Base-by-base conservation (phyloP, 2,113 vertebrate species). In the Crotalus helleri region DNA sequence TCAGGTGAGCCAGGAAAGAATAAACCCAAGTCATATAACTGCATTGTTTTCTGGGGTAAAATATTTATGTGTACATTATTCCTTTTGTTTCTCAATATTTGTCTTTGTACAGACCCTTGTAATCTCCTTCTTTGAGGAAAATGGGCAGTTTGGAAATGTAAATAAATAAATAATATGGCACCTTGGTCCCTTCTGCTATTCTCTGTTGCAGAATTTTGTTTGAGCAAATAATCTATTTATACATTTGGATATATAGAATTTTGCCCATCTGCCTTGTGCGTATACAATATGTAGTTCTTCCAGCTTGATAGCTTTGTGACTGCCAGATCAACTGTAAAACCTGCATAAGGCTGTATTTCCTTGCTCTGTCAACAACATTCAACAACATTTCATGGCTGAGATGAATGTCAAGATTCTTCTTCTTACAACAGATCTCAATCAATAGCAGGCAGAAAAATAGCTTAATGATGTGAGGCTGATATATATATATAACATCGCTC, bases 391-490 rank as follows among this genome's bases (percentile, higher is more conserved):
- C 95, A 94, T 92, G 86, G 46, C 54, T 26, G 88, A 93, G 49
- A 49, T 93, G 95, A 94, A 88, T 96, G 95, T 97, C 95, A 96
- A 97, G 95, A 95, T 94, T 94, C 58, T 91, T 92, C 91, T 96
- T 97, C 96, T 96, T 95, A 94, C 97, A 97, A 96, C 15, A 93
- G 81, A 95, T 93, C 91, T 90, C 93, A 97, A 96, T 96, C 92
- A 95, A 97, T 94, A 96, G 87, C 6, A 10, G 81, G 57, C 92
- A 95, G 95, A 95, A 92, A 93, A 95, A 89, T 58, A 33, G 85
- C 44, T 86, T 96, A 96, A 94, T 95, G 96, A 96, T 46, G n/a
- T 94, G 33, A 90, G 85, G 85, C 26, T 92, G 87, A 95, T 87
- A 91, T 91, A 86, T 59, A 24, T 59, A 59, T 57, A 51, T 61